Evolutionary conservation across 2,113 vertebrate species (phyloP).

Genomic region (Cyanoliseus patagonus): DNA sequence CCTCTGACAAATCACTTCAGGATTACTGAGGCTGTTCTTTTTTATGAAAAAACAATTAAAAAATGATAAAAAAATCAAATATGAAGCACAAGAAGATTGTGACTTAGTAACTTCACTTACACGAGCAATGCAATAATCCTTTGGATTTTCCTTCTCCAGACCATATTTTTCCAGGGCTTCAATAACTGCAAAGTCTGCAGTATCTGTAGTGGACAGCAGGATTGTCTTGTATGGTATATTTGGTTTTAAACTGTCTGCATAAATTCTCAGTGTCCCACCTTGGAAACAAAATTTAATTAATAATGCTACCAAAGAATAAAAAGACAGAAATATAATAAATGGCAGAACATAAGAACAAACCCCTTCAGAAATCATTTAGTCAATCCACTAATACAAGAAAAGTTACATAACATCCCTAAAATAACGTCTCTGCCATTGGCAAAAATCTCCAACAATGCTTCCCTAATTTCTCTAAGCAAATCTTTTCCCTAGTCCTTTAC

Average conservation of each 20-base stretch:
- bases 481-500: not conserved
- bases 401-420: not conserved
- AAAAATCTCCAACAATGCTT: not conserved
- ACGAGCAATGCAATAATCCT: conserved; percentile 94
- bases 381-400: not conserved
- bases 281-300: conserved; percentile 21
- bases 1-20: not conserved
- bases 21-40: not conserved
- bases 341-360: not conserved
- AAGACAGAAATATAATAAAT: not conserved
- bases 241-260: conserved; percentile 95
- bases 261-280: conserved; percentile 96
- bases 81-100: not conserved
- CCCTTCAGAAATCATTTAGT: not conserved
- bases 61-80: not conserved
- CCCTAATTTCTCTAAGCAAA: not conserved
- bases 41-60: not conserved
- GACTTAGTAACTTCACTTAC: conserved; percentile 69
- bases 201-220: conserved; percentile 93
- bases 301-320: not conserved
- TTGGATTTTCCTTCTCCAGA: conserved; percentile 93
- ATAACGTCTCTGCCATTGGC: not conserved
- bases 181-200: conserved; percentile 91
- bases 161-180: conserved; percentile 98
- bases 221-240: conserved; percentile 99